Evolutionary conservation across 2,797 vertebrate species (phyloP).

Genomic region (Syngnathus acus): DNA sequence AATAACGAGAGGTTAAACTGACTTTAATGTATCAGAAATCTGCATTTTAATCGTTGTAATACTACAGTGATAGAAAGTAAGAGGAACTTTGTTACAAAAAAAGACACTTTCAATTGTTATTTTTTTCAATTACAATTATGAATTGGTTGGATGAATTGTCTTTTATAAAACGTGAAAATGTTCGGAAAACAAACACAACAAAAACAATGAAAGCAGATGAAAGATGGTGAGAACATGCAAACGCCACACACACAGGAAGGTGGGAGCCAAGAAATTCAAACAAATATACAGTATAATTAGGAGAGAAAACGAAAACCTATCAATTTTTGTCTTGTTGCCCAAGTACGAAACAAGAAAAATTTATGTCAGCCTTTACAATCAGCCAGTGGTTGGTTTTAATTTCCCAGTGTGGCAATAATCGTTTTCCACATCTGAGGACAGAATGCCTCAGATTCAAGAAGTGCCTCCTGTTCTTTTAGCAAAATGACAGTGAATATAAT

Average conservation of each 20-base stretch:
- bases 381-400: slow-evolving; percentile 15
- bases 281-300: background rate
- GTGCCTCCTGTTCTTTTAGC: slow-evolving; percentile 4
- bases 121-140: too few relatives aligned
- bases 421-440: slow-evolving; percentile 21
- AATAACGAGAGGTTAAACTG: background rate
- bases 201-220: too few relatives aligned
- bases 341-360: slow-evolving; percentile 8
- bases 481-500: background rate
- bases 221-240: background rate
- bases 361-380: background rate
- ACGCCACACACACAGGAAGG: background rate
- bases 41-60: background rate
- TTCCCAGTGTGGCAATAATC: slow-evolving; percentile 25
- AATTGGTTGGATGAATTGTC: too few relatives aligned
- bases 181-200: too few relatives aligned
- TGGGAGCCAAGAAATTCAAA: background rate
- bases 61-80: background rate
- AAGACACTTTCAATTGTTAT: background rate
- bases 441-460: background rate
- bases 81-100: too few relatives aligned
- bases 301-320: slow-evolving; percentile 4
- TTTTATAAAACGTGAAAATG: too few relatives aligned
- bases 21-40: background rate
- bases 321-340: slow-evolving; percentile 10